Base-by-base conservation (phyloP, 2,888 invertebrate genomes). In the Ochropacha duplaris region DNA sequence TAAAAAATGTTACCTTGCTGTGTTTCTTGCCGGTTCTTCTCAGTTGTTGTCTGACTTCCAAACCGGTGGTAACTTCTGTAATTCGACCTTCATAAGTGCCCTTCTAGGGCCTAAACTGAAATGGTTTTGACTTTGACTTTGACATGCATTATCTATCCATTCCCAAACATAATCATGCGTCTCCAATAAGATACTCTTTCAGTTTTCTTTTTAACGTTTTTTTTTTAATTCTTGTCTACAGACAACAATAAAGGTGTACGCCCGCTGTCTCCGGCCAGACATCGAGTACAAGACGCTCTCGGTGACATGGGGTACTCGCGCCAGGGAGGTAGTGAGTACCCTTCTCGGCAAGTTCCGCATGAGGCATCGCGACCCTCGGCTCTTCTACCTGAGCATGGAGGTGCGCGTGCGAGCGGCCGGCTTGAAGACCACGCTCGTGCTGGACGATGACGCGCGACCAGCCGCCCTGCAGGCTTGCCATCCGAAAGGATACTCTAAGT, bases 201-300 rank as follows among this genome's bases (percentile, higher is more conserved):
- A n/a, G n/a, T n/a, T n/a, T n/a, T n/a, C n/a, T n/a, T n/a, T n/a
- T n/a, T n/a, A n/a, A n/a, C n/a, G n/a, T n/a, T n/a, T n/a, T n/a
- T n/a, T n/a, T n/a, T n/a, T n/a, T n/a, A n/a, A n/a, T n/a, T 51
- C 72, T 74, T 62, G 78, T 68, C 60, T 9, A 61, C 95, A 98
- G 98, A 97, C 97, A 44, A 97, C 97, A 50, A 96, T 98, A 66
- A 98, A 98, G 91, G 97, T 98, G 52, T 98, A 96, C 90, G 98
- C 98, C 22, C 96, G 96, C 74, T 96, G 98, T 78, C 94, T 98
- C 59, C 95, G 98, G 58, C 96, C 98, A 26, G 98, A 98, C 90
- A 98, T 98, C 84, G 98, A 98, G 87, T 98, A 99, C 94, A 98
- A 98, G 90, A 99, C 98, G 0, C 92, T 99, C 60, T 96, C 97